Evolutionary conservation across 1,140 invertebrate species (phyloP), one percentile per base, ranked within the genome.

Genomic region (Chrysoperla carnea): DNA sequence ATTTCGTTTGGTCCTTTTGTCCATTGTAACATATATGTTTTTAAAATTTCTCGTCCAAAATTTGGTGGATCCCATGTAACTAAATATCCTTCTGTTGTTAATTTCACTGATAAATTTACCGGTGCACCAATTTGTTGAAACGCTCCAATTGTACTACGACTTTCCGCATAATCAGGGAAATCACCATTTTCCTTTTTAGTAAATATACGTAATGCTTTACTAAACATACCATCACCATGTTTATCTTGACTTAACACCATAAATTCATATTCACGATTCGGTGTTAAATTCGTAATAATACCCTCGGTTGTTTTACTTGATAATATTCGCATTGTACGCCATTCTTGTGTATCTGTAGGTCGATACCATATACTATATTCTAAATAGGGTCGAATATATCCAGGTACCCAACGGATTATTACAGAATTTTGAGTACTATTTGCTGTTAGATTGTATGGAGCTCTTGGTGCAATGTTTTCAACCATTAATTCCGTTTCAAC

Each of bases 191-290:
- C 5, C 3, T 79, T 72, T 62, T 80, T 75, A 0, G 88, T 92
- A 50, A 70, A 71, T 31, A 84, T 75, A 46, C 72, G 72, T 9
- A 92, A 67, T 6, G 82, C 73, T 59, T 88, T 84, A 57, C 88
- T 92, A 55, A 88, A 89, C 63, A 91, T 80, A 9, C 89, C 87
- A 52, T 92, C 85, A 3, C 88, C 89, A 42, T 79, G 67, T 50
- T 77, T 72, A 60, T 93, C 90, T 51, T 87, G 79, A 46, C 87
- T 84, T 15, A 92, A 67, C 28, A 94, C 82, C 72, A 89, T 88
- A 52, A 95, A 83, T 62, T 94, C 87, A 56, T 94, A 93, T 52
- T 81, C 74, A 17, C 75, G 70, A 23, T 81, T 81, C 6, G 87
- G 75, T 31, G 67, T 64, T 41, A 95, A 68, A 45, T 80, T 78